A percentile compares a stretch with the other conserved stretches of the same genome.
These are phyloP conservation scores for Synergus gifuensis DNA, from an alignment of 2,888 invertebrate species.

Conservation along the genomic window DNA sequence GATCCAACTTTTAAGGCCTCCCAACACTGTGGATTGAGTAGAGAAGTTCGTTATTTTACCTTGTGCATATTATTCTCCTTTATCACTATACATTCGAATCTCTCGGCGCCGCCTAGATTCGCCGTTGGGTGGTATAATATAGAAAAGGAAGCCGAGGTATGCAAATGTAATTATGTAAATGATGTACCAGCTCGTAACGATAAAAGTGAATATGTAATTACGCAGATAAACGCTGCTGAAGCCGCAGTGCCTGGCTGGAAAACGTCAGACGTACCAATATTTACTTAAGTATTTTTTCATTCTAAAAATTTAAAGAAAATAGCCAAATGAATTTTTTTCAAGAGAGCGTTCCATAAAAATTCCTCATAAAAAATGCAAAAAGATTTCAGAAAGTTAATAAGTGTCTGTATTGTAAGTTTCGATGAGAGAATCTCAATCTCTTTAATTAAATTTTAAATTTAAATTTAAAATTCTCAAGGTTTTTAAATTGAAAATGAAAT, in stretches of 20 bases:
- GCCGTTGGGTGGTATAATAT: constrained; percentile 43
- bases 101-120: constrained; percentile 45
- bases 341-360: too few relatives aligned
- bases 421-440: too few relatives aligned
- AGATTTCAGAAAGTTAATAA: too few relatives aligned
- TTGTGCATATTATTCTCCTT: constrained; percentile 14
- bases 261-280: constrained; percentile 43
- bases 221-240: constrained; percentile 66
- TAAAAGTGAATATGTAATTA: constrained; percentile 67
- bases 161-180: constrained; percentile 66
- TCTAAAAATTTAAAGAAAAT: background rate
- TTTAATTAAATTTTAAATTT: too few relatives aligned
- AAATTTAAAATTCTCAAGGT: background rate
- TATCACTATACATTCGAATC: constrained; percentile 42
- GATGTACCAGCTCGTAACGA: constrained; percentile 54
- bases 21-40: constrained; percentile 62
- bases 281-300: constrained; percentile 2
- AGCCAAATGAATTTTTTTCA: constrained; percentile 5
- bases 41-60: constrained; percentile 33
- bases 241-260: constrained; percentile 64
- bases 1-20: constrained; percentile 64
- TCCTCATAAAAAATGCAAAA: too few relatives aligned
- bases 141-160: constrained; percentile 58
- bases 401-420: too few relatives aligned
- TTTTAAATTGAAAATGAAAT: background rate